Percentiles rank a stretch among this genome's conserved stretches.
These are phyloP conservation scores for Vidua macroura DNA, from an alignment of 2,113 vertebrate species.

Conservation along the genomic window DNA sequence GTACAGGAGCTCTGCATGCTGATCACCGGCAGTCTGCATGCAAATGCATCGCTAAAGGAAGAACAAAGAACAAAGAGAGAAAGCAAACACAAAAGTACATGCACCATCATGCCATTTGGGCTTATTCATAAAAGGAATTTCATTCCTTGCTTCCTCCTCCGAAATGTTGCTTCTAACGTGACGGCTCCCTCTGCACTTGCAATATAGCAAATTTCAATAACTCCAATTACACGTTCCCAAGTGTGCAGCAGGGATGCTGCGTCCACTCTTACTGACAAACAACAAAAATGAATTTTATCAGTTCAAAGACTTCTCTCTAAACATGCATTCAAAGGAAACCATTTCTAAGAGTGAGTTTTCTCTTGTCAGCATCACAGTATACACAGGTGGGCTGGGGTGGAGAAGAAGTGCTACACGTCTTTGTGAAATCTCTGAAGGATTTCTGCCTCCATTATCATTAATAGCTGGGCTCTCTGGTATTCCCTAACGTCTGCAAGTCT, in stretches of 20 bases:
- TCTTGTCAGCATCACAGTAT: neutral
- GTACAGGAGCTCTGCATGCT: slow-evolving; percentile 33
- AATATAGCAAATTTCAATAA: neutral
- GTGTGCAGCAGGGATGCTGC: neutral
- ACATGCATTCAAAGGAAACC: neutral
- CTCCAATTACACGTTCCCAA: neutral
- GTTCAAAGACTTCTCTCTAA: neutral
- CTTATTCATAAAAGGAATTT: neutral
- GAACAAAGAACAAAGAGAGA: slow-evolving; percentile 46
- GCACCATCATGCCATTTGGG: neutral
- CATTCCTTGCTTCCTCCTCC: neutral
- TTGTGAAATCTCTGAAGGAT: neutral
- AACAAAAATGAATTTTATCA: neutral
- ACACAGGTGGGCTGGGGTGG: neutral
- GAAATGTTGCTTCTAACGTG: neutral
- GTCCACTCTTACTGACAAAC: neutral
- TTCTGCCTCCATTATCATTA: neutral
- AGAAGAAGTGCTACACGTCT: rapidly evolving
- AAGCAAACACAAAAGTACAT: slow-evolving; percentile 10
- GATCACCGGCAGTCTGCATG: slow-evolving; percentile 46
- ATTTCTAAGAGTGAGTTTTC: neutral
- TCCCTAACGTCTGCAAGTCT: neutral
- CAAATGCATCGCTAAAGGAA: slow-evolving; percentile 12
- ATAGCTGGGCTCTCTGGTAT: neutral
- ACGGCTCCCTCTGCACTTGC: neutral